These are phyloP conservation scores for Alentia gelatinosa DNA, from an alignment of 2,888 invertebrate genomes.

Conservation along the genomic window DNA sequence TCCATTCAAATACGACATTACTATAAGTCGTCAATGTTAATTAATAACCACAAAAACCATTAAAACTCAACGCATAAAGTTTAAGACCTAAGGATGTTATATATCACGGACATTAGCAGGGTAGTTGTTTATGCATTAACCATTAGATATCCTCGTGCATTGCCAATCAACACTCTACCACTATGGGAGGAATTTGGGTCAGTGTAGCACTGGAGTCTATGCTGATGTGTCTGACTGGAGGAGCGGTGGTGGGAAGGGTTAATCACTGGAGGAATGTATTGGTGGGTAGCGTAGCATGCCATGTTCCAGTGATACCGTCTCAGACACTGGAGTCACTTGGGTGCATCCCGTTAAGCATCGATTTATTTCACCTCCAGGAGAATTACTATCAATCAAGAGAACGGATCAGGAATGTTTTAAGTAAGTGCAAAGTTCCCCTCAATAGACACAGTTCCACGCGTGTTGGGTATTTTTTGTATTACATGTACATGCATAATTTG, in stretches of 20 bases:
- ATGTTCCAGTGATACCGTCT: background rate
- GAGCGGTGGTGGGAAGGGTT: background rate
- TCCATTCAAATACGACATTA: too few relatives aligned
- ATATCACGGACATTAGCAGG: background rate
- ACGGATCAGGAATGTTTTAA: too few relatives aligned
- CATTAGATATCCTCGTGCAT: too few relatives aligned
- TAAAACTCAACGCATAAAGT: background rate
- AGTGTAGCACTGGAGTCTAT: background rate
- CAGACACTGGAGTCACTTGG: background rate
- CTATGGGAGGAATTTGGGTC: background rate
- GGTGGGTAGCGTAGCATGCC: background rate
- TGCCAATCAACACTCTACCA: background rate
- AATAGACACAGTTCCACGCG: too few relatives aligned
- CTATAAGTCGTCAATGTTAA: background rate
- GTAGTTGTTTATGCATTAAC: background rate
- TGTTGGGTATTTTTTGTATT: too few relatives aligned
- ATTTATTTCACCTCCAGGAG: constrained; percentile 1
- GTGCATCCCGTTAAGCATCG: background rate
- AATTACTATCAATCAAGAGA: too few relatives aligned
- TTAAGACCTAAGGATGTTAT: background rate
- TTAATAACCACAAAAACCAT: too few relatives aligned
- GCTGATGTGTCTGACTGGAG: background rate
- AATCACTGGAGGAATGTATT: background rate
- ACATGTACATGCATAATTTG: too few relatives aligned
- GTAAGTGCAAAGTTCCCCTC: too few relatives aligned